Evolutionary conservation across 2,888 invertebrate species (phyloP).

Genomic region (Arctia plantaginis): DNA sequence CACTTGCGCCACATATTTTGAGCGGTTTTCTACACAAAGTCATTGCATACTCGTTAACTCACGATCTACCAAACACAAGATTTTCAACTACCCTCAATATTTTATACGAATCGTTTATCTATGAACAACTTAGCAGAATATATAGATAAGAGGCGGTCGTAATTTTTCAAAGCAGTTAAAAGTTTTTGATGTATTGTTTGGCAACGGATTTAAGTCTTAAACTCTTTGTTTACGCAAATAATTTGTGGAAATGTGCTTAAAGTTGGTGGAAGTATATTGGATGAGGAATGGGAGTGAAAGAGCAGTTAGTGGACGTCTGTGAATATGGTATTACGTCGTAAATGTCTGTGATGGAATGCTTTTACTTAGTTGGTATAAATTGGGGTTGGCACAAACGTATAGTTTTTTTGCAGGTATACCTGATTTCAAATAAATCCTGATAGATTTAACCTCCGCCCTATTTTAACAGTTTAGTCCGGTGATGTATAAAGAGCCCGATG

Average conservation of each 20-base stretch:
- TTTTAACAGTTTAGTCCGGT: too few species aligned
- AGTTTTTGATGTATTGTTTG: conserved; percentile 48
- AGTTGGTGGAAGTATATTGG: conserved; percentile 13
- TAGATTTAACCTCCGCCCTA: too few species aligned
- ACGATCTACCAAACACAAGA: conserved; percentile 39
- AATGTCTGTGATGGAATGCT: neutral
- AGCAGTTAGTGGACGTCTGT: neutral
- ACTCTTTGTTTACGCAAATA: conserved; percentile 40
- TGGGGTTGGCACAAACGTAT: neutral
- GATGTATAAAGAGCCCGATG: too few species aligned
- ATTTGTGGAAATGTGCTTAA: conserved; percentile 32
- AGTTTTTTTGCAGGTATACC: neutral
- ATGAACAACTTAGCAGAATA: conserved; percentile 40
- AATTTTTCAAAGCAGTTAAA: conserved; percentile 45
- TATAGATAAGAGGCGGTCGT: conserved; percentile 38
- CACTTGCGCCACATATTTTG: conserved; percentile 18
- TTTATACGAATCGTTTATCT: conserved; percentile 46
- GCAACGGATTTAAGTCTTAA: conserved; percentile 35
- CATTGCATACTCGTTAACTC: conserved; percentile 58
- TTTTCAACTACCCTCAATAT: conserved; percentile 44
- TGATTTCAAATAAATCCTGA: too few species aligned
- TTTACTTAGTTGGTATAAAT: neutral
- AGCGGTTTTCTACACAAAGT: conserved; percentile 30
- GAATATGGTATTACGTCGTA: conserved; percentile 7
- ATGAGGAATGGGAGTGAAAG: conserved; percentile 2